These are phyloP conservation scores for Chironomus tentans DNA, from an alignment of 2,888 invertebrate genomes.

Conservation along the genomic window DNA sequence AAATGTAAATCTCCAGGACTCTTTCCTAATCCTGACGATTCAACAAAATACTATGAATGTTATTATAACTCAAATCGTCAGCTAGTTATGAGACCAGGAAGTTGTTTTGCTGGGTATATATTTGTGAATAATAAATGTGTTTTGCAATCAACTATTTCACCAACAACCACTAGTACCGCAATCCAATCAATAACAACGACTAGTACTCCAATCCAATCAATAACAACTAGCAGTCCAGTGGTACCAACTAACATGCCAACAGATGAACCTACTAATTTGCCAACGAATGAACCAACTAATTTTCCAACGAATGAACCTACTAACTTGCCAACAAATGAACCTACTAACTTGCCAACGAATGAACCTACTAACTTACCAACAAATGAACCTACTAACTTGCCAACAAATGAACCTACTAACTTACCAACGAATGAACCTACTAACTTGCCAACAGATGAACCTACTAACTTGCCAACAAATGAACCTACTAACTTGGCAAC, in stretches of 20 bases:
- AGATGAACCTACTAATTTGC: background rate
- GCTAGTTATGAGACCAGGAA: background rate
- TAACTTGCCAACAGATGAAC: too few relatives aligned
- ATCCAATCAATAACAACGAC: too few relatives aligned
- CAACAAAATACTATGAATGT: conserved; percentile 9
- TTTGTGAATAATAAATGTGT: background rate
- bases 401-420: background rate
- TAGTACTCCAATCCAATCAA: too few relatives aligned
- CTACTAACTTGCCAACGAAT: background rate
- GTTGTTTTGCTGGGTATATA: background rate
- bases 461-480: too few relatives aligned
- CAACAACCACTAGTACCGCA: background rate
- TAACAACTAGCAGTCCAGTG: too few relatives aligned
- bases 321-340: too few relatives aligned
- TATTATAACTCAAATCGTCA: background rate
- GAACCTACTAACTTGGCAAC: too few relatives aligned
- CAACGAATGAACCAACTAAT: background rate
- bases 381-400: too few relatives aligned
- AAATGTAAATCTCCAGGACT: background rate
- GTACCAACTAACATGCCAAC: background rate
- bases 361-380: background rate
- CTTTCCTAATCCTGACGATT: background rate
- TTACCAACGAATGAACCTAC: background rate
- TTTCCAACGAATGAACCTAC: too few relatives aligned
- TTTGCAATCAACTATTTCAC: background rate